Base-by-base conservation (phyloP, 2,888 invertebrate genomes). In the Tinea pellionella region DNA sequence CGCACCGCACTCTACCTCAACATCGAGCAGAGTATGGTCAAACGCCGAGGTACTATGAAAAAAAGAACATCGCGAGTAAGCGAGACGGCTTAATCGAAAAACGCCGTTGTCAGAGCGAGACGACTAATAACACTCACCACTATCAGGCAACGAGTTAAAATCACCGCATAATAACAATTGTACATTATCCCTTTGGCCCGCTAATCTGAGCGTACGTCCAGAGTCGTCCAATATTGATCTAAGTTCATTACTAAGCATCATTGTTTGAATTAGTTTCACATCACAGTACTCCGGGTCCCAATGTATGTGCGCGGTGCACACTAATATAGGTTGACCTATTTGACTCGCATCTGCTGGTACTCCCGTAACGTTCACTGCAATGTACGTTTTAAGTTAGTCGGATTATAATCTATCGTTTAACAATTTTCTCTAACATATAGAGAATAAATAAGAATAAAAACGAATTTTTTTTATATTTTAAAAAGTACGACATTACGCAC, bases 281-380 rank as follows among this genome's bases (percentile, higher is more conserved):
- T 99, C 99, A 79, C 98, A 98, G 86, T 94, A 99, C 88, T 99
- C 98, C 0, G 99, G 99, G 89, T 99, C 99, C 99, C 99, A 99
- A 82, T 99, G 99, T 69, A 99, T 97, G 86, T 99, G 99, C 37
- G 99, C 98, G 30, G 98, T 99, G 81, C 98, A 98, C 59, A 99
- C 97, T 63, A 99, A 88, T 63, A 99, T 89, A 16, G 96, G 96
- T 75, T 96, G 96, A 67, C 92, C 92, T 66, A 92, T 89, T 85
- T 92, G 92, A 63, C 90, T 91, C 66, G 92, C 90, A 74, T 96
- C 95, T 9, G 91, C 88, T 59, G 94, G 93, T 70, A 93, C 75
- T 63, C 93, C 93, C 90, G 78, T 63, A 65, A 65, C 18, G 62
- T 18, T 16, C 15, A 47, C 47, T 47, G 37, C 37, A 37, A 24